Evolutionary conservation across 2,888 invertebrate species (phyloP), one percentile per base, ranked within the genome.

Genomic region (Automeris io): DNA sequence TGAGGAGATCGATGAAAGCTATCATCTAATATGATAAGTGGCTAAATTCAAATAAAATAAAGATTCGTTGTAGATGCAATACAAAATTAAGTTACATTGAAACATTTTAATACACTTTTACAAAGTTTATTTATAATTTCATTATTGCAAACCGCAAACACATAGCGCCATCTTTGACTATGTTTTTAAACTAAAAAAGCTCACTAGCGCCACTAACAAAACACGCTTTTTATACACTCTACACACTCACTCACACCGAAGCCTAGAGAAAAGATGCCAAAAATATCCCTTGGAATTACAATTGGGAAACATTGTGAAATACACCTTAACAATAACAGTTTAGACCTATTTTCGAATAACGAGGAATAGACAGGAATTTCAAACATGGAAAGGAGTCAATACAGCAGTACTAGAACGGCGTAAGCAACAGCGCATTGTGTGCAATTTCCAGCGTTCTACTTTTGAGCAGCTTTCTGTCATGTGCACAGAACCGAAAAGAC

Each of bases 121-220:
- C n/a, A n/a, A n/a, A n/a, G n/a, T n/a, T 24, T 11, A 5, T 24
- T 3, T 26, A 7, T 13, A 25, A 2, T 26, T 26, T 26, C 26
- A 13, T 16, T 31, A 9, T 7, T 9, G 11, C 5, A 22, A 37
- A 37, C 72, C 73, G 55, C 70, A 70, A 45, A 45, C 65, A 9
- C 33, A 45, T 67, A 59, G 39, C 70, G 81, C 76, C 83, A 83
- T 82, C 85, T 83, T 49, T 42, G 55, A 42, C 56, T 39, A 40
- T n/a, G n/a, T 43, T 54, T 54, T 51, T 42, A 42, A 26, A 55
- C 29, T 16, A 49, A 80, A 56, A 55, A 32, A 24, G 23, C 67
- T 66, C 79, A 79, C 76, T 80, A 81, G 80, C 85, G 83, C 83
- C 82, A 65, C 64, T 37, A 38, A 37, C 45, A 49, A 59, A 62